Evolutionary conservation across 2,888 invertebrate genomes (phyloP).

Genomic region (Xanthorhoe spadicearia): DNA sequence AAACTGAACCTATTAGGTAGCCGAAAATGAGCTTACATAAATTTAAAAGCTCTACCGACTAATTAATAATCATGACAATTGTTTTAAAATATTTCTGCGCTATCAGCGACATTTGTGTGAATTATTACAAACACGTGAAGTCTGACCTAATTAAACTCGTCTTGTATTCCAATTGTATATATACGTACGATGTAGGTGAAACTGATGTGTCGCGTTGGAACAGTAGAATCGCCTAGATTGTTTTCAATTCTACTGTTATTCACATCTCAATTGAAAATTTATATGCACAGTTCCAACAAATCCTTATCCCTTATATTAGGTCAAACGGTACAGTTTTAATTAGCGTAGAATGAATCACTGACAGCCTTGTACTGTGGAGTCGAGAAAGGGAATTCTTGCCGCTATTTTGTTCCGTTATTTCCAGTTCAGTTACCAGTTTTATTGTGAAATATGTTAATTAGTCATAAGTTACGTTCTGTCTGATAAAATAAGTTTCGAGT

Average conservation of each 20-base stretch:
- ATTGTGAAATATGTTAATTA: slow-evolving; percentile 20
- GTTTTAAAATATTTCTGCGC: no score
- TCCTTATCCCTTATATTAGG: slow-evolving; percentile 11
- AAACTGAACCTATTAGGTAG: no score
- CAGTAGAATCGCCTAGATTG: no score
- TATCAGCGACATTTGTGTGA: background rate
- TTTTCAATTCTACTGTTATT: no score
- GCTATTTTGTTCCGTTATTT: slow-evolving; percentile 54
- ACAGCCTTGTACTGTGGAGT: slow-evolving; percentile 51
- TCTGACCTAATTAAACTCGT: background rate
- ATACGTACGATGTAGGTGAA: no score
- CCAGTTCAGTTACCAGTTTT: slow-evolving; percentile 22
- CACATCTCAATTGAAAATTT: no score
- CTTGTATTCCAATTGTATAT: background rate
- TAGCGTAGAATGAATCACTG: slow-evolving; percentile 54
- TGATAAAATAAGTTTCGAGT: background rate
- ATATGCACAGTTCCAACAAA: background rate
- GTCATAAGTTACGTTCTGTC: slow-evolving; percentile 11
- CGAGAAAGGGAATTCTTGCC: slow-evolving; percentile 69
- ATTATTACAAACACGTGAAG: background rate
- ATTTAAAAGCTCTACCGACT: no score
- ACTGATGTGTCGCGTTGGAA: no score
- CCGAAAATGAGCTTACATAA: no score
- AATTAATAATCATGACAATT: no score
- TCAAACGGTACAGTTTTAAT: slow-evolving; percentile 42